These are phyloP conservation scores for Gallinago nigripennis DNA, from an alignment of 2,797 vertebrate genomes.

Conservation along the genomic window DNA sequence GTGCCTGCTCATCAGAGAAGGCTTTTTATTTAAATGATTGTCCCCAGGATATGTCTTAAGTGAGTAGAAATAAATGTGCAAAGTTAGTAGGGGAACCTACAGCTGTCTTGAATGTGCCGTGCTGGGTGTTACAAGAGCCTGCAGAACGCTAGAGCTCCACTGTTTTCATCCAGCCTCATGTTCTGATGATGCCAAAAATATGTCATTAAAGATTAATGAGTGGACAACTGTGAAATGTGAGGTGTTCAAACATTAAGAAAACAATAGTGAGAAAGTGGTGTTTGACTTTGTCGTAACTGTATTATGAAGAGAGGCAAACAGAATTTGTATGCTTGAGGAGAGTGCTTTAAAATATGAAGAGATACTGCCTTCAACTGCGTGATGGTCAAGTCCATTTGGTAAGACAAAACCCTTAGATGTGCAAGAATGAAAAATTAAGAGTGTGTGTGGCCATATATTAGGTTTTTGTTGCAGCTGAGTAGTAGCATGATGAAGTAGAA, in stretches of 20 bases:
- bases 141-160: background rate
- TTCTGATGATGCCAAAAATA: background rate
- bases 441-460: background rate
- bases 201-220: background rate
- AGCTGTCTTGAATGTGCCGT: background rate
- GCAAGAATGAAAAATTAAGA: background rate
- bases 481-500: background rate
- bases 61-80: background rate
- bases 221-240: background rate
- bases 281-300: background rate
- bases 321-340: background rate
- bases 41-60: background rate
- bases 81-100: background rate
- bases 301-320: background rate
- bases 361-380: background rate
- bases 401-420: background rate
- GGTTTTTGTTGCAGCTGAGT: background rate
- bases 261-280: background rate
- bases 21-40: background rate
- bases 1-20: background rate
- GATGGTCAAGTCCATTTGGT: background rate
- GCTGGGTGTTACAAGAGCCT: background rate
- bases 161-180: background rate
- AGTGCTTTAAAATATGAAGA: background rate
- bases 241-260: background rate